Conservation (phyloP, 2,797 vertebrate genomes). For the Syncerus caffer region DNA sequence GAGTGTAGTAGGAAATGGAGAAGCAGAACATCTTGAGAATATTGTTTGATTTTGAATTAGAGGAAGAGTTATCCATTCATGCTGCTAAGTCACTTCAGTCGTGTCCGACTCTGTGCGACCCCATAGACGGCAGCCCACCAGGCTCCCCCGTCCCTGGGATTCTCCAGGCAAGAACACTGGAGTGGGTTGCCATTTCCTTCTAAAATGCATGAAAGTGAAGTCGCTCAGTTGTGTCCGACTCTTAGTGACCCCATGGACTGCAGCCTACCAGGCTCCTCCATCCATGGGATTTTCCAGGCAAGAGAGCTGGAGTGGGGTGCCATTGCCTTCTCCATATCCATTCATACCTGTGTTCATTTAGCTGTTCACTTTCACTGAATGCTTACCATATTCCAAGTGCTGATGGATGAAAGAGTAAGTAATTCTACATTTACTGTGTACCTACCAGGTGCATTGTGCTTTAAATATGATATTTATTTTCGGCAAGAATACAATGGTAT, state of each 20-base stretch:
- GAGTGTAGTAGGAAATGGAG: constrained; percentile 4
- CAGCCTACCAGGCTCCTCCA: no score
- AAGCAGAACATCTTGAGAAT: constrained; percentile 24
- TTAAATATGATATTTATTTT: background rate
- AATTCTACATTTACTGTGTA: background rate
- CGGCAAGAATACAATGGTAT: background rate
- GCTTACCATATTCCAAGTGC: background rate
- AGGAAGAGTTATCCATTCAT: background rate
- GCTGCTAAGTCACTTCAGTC: no score
- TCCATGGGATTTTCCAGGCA: no score
- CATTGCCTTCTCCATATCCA: background rate
- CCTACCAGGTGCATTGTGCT: background rate
- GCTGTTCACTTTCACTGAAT: background rate
- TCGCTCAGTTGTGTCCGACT: no score
- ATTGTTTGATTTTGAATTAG: background rate
- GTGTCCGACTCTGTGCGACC: no score
- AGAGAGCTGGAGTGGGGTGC: no score
- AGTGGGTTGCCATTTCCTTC: no score
- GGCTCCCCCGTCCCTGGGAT: no score
- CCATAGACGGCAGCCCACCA: no score
- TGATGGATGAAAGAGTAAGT: background rate
- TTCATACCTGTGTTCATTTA: background rate
- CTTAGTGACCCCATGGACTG: no score
- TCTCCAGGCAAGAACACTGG: no score
- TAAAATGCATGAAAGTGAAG: no score